Evolutionary conservation across 2,113 vertebrate species (phyloP), one percentile per base, ranked within the genome.

Genomic region (Macaca nemestrina): DNA sequence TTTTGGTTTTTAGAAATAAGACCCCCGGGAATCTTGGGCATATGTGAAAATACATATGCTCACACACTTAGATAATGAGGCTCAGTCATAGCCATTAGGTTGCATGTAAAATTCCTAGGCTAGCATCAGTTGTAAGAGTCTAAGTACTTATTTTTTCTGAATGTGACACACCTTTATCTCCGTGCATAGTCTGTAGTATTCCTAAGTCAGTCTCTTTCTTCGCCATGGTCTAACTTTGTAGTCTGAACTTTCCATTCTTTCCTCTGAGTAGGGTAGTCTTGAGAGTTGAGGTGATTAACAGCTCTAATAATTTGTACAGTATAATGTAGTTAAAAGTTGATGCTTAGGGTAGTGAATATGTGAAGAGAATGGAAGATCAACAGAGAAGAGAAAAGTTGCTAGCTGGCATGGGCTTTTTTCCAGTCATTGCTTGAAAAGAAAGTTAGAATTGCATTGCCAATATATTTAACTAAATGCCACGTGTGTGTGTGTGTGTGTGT

Each of bases 341-440:
- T 59, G 40, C 57, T 45, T 50, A 20, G 50, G 52, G 23, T 68
- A 79, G 48, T 12, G 18, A 25, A 35, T 72, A 35, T 35, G 35
- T 20, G 27, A 79, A 73, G 35, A 72, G 27, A 23, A 8, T 5
- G 13, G 4, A 32, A 57, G 17, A 59, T 8, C 8, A 80, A 64
- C 16, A 30, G 45, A 64, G 48, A 64, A 10, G 10, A 12, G 1
- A 55, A 23, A 55, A 8, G 5, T 16, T 43, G 12, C 6, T 0
- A 0, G 13, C 5, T 64, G 8, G 6, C 3, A 2, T 2, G 17
- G 23, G 4, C 9, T n/a, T 22, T 14, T 52, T 13, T 30, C 43
- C 16, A 20, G 59, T 48, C 38, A 67, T n/a, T 30, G 32, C 64
- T 80, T 55, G 23, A 57, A 61, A 57, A 48, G 13, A 17, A 59